Conservation (phyloP, 2,888 invertebrate genomes). For the Bhutanitis thaidina region DNA sequence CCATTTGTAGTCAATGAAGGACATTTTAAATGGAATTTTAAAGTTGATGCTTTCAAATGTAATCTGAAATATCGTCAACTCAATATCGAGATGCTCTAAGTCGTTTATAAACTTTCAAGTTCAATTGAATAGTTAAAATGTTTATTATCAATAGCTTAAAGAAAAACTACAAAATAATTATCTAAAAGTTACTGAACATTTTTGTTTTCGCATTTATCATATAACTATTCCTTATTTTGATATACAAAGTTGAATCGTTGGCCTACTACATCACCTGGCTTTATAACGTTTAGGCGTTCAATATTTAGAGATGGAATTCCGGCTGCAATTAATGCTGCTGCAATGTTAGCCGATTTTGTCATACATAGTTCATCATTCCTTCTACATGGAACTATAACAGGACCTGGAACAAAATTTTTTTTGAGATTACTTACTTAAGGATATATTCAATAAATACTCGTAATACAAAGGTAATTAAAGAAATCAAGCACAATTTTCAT, state of each 20-base stretch:
- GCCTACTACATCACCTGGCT: constrained; percentile 31
- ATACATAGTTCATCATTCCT: constrained; percentile 33
- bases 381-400: constrained; percentile 30
- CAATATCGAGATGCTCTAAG: neutral
- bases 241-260: constrained; percentile 33
- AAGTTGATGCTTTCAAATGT: constrained; percentile 17
- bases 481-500: too few species aligned
- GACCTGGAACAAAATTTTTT: neutral
- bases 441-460: too few species aligned
- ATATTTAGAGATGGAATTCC: constrained; percentile 32
- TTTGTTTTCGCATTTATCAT: constrained; percentile 35
- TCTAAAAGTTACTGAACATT: constrained; percentile 34
- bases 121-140: neutral
- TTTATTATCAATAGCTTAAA: neutral
- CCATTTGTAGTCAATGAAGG: constrained; percentile 24
- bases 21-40: constrained; percentile 27
- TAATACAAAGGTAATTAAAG: too few species aligned
- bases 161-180: neutral
- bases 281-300: constrained; percentile 36
- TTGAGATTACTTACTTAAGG: too few species aligned
- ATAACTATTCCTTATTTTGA: constrained; percentile 34
- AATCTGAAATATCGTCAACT: constrained; percentile 25
- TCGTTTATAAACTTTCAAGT: neutral
- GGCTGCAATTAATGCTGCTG: constrained; percentile 26
- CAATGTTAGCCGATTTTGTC: constrained; percentile 25